Conservation (phyloP, 1,140 invertebrate species). For the Venustaconcha ellipsiformis region DNA sequence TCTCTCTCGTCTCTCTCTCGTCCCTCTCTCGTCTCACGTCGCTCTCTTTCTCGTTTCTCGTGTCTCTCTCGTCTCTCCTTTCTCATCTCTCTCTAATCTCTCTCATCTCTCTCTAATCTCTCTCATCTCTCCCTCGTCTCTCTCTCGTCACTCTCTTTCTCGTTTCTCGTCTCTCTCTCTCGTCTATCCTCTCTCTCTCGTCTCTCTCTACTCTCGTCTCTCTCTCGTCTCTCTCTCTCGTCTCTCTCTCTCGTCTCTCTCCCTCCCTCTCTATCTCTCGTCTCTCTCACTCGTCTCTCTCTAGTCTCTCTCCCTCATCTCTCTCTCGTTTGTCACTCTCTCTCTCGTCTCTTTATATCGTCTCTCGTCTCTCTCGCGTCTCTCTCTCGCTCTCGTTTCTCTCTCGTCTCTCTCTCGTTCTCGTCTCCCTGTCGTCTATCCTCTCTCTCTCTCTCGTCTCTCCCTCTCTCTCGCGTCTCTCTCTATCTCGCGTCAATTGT, state of each 20-base stretch:
- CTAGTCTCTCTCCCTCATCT: no score
- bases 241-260: constrained; percentile 3
- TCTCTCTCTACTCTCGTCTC: constrained; percentile 1
- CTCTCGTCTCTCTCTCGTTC: constrained; percentile 12
- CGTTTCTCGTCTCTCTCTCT: constrained; percentile 15
- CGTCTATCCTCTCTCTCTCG: constrained; percentile 6
- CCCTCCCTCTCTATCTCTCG: no score
- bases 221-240: neutral
- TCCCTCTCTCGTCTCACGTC: constrained; percentile 4
- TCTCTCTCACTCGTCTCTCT: constrained; percentile 1
- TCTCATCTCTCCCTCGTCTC: no score
- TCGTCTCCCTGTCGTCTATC: constrained; percentile 3
- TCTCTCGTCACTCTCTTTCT: constrained; percentile 5
- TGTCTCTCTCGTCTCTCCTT: constrained; percentile 5
- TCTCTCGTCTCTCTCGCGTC: no score
- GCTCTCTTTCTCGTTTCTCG: constrained; percentile 18
- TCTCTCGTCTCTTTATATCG: constrained; percentile 26
- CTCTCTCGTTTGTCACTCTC: constrained; percentile 7
- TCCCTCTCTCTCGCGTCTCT: no score
- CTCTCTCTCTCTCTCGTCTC: no score
- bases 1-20: constrained; percentile 10
- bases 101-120: no score
- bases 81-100: no score
- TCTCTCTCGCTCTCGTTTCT: constrained; percentile 6
- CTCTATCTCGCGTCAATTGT: neutral